Percentiles rank a stretch among this genome's conserved stretches.
Conservation (phyloP, 1,140 invertebrate species). For the Zaprionus kolodkinae region DNA sequence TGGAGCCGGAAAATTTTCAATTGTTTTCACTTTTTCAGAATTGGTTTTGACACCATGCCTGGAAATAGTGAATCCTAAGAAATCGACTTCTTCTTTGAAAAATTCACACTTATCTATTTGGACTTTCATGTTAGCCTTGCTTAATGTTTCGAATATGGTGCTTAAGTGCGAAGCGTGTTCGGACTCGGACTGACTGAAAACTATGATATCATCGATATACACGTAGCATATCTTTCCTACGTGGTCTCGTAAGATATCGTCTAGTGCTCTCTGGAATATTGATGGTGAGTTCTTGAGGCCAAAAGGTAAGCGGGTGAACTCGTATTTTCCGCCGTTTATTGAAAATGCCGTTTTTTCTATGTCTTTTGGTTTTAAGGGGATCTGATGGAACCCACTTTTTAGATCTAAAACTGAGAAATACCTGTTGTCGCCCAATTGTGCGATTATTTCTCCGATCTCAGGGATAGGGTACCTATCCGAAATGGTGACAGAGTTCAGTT, state of each 20-base stretch:
- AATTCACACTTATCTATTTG: too few relatives aligned
- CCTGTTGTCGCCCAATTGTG: slow-evolving; percentile 34
- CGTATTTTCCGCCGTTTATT: slow-evolving; percentile 77
- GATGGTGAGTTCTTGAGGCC: not conserved
- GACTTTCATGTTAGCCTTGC: not conserved
- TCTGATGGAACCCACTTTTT: slow-evolving; percentile 85
- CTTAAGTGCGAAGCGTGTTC: not conserved
- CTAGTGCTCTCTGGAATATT: too few relatives aligned
- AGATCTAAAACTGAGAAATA: slow-evolving; percentile 63
- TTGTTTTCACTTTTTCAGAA: too few relatives aligned
- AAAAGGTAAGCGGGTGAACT: slow-evolving; percentile 26
- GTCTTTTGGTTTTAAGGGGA: slow-evolving; percentile 50
- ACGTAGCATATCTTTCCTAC: too few relatives aligned
- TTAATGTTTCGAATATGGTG: not conserved
- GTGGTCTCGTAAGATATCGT: too few relatives aligned
- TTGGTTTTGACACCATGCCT: too few relatives aligned
- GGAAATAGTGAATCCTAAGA: too few relatives aligned
- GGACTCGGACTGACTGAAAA: not conserved
- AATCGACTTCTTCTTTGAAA: too few relatives aligned
- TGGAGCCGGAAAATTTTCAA: too few relatives aligned
- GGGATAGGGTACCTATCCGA: slow-evolving; percentile 85
- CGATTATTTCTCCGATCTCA: slow-evolving; percentile 84
- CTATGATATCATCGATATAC: not conserved
- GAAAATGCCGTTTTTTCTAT: slow-evolving; percentile 77
- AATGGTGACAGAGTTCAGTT: slow-evolving; percentile 74